Conservation (phyloP, 2,888 invertebrate species). For the Drosophila anceps region DNA sequence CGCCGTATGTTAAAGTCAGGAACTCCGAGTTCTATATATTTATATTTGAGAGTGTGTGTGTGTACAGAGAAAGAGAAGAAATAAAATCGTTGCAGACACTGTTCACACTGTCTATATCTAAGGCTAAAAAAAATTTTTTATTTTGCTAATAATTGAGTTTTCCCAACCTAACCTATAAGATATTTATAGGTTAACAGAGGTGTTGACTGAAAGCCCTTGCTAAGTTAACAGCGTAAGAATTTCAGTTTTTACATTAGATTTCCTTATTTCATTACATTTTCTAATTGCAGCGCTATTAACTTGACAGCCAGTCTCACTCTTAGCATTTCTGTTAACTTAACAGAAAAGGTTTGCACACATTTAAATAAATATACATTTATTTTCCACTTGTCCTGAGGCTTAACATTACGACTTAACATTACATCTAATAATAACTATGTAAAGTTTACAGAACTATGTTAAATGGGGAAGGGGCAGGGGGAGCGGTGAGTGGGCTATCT, state of each 20-base stretch:
- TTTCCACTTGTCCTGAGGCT: slow-evolving; percentile 41
- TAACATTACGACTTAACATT: slow-evolving; percentile 36
- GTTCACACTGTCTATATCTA: slow-evolving; percentile 10
- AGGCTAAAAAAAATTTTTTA: slow-evolving; percentile 11
- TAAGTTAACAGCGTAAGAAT: background rate
- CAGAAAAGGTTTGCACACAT: slow-evolving; percentile 6
- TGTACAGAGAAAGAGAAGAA: slow-evolving; percentile 32
- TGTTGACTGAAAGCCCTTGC: background rate
- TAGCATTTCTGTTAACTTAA: slow-evolving; percentile 2
- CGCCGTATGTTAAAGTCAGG: slow-evolving; percentile 98
- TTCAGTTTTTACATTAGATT: background rate
- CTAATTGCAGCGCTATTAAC: background rate
- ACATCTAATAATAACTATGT: slow-evolving; percentile 15
- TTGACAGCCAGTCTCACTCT: background rate
- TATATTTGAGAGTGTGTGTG: background rate
- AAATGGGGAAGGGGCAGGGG: background rate
- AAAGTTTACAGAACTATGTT: slow-evolving; percentile 20
- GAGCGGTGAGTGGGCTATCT: slow-evolving; percentile 48
- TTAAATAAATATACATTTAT: slow-evolving; percentile 70
- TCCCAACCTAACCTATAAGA: background rate
- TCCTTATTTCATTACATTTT: too few relatives aligned
- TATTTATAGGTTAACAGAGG: background rate
- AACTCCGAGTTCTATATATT: slow-evolving; percentile 94
- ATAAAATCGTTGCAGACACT: slow-evolving; percentile 19
- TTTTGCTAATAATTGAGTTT: slow-evolving; percentile 1